Base-by-base conservation (phyloP, 2,797 vertebrate genomes). In the Tachyglossus aculeatus region DNA sequence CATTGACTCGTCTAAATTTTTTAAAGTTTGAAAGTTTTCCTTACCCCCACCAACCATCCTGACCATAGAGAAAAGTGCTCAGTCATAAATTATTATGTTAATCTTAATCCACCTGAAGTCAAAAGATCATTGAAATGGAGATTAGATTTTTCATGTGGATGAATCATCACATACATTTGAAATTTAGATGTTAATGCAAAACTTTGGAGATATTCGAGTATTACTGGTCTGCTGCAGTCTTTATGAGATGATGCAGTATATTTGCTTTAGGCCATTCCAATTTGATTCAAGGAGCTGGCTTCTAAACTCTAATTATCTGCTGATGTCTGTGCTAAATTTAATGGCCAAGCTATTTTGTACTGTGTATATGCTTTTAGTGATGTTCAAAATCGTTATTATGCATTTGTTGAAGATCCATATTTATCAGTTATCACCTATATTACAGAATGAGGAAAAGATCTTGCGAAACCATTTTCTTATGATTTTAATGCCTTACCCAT, bases 341-440 rank as follows among this genome's bases (percentile, higher is more conserved):
- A 29, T 40, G 65, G 37, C 7, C 27, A 41, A 56, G 31, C 3
- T 1, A n/a, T 47, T 34, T 38, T 74, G 38, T 50, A 36, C 29
- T 25, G 9, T 41, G 22, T 5, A 50, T 10, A 69, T 22, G 27
- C 16, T 64, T 69, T 44, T 64, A 59, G 31, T 33, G n/a, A 67
- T 9, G 64, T 21, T 62, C 18, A 65, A 61, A 45, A 57, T 14
- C 3, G 60, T 22, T 33, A 43, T 19, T 14, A 50, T 38, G 27
- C 9, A 24, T 56, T 56, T 67, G 21, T 59, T 34, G 13, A n/a
- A 62, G 43, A 34, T 4, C 71, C 9, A 52, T 63, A 43, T 36
- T 78, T 72, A 69, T 55, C 44, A 71, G 4, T 45, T 58, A 51
- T 38, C 36, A 55, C 38, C 24, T 64, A 7, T 13, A 37, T 68